Conservation (phyloP, 1,140 invertebrate species). For the Helicoverpa armigera region DNA sequence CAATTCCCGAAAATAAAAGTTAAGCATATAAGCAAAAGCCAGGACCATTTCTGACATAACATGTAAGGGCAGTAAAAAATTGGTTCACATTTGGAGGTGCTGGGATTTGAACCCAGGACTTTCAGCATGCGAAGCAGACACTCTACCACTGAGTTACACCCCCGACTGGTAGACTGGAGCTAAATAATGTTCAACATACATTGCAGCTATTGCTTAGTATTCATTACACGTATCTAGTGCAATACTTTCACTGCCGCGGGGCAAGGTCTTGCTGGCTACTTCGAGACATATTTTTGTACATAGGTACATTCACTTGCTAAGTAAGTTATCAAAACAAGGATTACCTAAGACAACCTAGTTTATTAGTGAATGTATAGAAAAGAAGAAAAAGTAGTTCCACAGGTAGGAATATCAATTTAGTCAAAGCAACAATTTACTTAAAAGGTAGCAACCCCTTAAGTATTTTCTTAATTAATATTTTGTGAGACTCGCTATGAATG, state of each 20-base stretch:
- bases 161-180: not conserved
- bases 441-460: too few species aligned
- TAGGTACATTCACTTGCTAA: not conserved
- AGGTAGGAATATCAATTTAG: too few species aligned
- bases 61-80: constrained; percentile 88
- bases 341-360: too few species aligned
- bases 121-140: constrained; percentile 61
- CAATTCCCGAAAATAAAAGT: constrained; percentile 75
- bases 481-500: too few species aligned
- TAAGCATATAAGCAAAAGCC: constrained; percentile 89
- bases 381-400: too few species aligned
- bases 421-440: too few species aligned
- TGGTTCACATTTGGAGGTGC: constrained; percentile 44
- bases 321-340: too few species aligned
- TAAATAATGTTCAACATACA: not conserved
- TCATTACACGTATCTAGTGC: not conserved
- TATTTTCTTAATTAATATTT: too few species aligned
- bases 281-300: not conserved
- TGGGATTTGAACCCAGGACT: constrained; percentile 59
- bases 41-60: too few species aligned
- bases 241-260: constrained; percentile 17
- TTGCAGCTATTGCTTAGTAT: not conserved
- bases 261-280: constrained; percentile 1
- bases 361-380: too few species aligned
- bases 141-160: constrained; percentile 60